phyloP scores from a whole-genome alignment of 2,888 invertebrate genomes.

The Resseliella maxima region DNA sequence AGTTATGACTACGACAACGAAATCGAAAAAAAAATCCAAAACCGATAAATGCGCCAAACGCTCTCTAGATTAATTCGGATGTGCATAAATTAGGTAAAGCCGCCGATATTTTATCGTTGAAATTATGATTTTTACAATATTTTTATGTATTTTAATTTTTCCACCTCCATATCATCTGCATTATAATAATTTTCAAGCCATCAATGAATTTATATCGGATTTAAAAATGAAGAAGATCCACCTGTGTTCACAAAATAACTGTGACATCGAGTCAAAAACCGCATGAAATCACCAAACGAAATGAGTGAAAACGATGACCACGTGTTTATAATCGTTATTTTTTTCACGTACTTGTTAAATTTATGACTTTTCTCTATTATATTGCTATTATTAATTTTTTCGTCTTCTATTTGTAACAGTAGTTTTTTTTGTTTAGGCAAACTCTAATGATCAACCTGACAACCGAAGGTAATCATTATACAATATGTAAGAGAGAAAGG shows the following conservation, averaged over 20 bases:
- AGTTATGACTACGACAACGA: too few species aligned
- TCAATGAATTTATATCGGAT: too few species aligned
- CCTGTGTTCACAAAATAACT: too few species aligned
- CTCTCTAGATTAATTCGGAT: slow-evolving; percentile 5
- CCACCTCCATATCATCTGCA: too few species aligned
- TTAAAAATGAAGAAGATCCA: too few species aligned
- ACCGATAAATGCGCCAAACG: slow-evolving; percentile 3
- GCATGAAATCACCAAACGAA: too few species aligned
- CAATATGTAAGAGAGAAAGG: slow-evolving; percentile 41
- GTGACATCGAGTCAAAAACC: too few species aligned
- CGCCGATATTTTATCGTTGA: not conserved
- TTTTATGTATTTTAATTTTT: too few species aligned
- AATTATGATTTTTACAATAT: too few species aligned
- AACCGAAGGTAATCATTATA: not conserved
- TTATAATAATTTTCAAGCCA: too few species aligned
- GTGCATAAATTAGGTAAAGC: slow-evolving; percentile 35
- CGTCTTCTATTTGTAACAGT: not conserved
- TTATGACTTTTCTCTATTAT: not conserved
- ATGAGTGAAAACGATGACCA: too few species aligned
- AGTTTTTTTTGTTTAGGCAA: not conserved
- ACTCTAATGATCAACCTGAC: not conserved
- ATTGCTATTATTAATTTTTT: not conserved
- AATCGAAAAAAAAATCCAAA: not conserved
- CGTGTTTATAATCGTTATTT: not conserved
- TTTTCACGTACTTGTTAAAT: not conserved